Evolutionary conservation across 2,888 invertebrate genomes (phyloP).

Genomic region (Drosophila ustulata): DNA sequence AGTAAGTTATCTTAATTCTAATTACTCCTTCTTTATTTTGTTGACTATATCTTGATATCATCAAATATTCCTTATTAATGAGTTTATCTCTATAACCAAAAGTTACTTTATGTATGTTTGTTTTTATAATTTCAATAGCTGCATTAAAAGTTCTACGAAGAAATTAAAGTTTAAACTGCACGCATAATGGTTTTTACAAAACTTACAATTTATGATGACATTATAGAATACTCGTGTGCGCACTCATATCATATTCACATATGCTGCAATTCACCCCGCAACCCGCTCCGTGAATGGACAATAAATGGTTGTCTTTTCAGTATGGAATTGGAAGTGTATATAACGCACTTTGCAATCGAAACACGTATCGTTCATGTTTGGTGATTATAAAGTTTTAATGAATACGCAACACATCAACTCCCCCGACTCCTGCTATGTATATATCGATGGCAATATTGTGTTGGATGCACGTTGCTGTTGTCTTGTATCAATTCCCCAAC

Average conservation of each 20-base stretch:
- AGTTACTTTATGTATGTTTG: not conserved
- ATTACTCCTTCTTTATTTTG: no score
- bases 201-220: constrained; percentile 11
- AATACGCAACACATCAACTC: constrained; percentile 66
- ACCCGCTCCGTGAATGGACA: constrained; percentile 29
- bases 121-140: not conserved
- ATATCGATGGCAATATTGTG: constrained; percentile 37
- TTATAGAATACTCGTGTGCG: constrained; percentile 8
- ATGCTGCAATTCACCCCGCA: constrained; percentile 30
- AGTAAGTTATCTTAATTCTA: no score
- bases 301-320: constrained; percentile 36
- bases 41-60: no score
- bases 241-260: constrained; percentile 30
- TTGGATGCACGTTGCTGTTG: constrained; percentile 49
- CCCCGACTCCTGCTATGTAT: not conserved
- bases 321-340: constrained; percentile 19
- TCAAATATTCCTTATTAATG: no score
- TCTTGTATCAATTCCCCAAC: constrained; percentile 28
- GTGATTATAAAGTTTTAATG: constrained; percentile 82
- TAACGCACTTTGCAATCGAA: constrained; percentile 60
- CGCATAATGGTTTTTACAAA: not conserved
- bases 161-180: not conserved
- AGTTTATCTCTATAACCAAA: no score
- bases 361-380: constrained; percentile 68
- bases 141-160: not conserved